Evolutionary conservation across 2,888 invertebrate species (phyloP).

Genomic region (Nebria salina): DNA sequence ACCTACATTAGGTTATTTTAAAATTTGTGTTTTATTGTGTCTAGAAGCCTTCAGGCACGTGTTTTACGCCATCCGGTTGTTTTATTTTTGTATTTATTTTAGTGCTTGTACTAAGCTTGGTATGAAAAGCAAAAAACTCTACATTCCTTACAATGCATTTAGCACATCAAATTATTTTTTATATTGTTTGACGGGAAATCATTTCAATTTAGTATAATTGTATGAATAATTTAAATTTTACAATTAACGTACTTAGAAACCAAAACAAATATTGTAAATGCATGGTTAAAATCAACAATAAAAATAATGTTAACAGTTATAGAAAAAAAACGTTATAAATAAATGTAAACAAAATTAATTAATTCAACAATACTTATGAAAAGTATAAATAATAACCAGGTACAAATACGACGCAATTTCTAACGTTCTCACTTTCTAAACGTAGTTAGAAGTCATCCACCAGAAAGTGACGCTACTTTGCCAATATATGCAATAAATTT

Average conservation of each 20-base stretch:
- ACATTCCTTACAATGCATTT: not conserved
- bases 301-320: no score
- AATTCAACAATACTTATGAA: not conserved
- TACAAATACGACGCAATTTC: not conserved
- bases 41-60: not conserved
- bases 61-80: constrained; percentile 1
- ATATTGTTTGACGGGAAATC: no score
- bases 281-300: no score
- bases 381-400: not conserved
- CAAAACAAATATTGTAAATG: no score
- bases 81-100: not conserved
- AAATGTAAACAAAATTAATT: not conserved
- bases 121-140: not conserved
- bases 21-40: not conserved
- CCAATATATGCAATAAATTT: not conserved
- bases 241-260: no score
- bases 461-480: constrained; percentile 26
- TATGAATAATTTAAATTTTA: no score
- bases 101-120: not conserved
- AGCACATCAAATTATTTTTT: not conserved
- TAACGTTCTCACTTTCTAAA: constrained; percentile 35
- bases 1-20: not conserved
- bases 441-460: constrained; percentile 14
- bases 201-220: no score
- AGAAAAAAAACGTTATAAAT: not conserved